phyloP scores from a whole-genome alignment of 2,888 invertebrate genomes.

The Geotrupes spiniger region DNA sequence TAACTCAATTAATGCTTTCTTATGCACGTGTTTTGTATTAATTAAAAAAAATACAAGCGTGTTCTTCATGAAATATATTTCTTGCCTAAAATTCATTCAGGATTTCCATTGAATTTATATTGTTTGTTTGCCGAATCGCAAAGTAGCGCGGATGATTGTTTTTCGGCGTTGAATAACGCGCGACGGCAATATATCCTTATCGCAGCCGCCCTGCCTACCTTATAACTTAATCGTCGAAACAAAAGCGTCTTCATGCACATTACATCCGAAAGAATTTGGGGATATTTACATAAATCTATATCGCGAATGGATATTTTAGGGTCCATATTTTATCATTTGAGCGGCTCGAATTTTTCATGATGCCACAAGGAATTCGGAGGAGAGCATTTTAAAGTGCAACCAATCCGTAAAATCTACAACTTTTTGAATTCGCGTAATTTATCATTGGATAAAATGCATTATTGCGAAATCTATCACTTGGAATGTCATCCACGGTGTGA shows the following conservation, averaged over 20 bases:
- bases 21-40: too few species aligned
- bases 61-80: too few species aligned
- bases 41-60: too few species aligned
- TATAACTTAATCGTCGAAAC: constrained; percentile 12
- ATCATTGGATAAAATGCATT: constrained; percentile 18
- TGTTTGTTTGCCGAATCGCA: too few species aligned
- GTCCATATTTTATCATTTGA: constrained; percentile 20
- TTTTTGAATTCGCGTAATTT: constrained; percentile 20
- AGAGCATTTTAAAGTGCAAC: constrained; percentile 14
- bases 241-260: constrained; percentile 1
- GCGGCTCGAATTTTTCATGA: constrained; percentile 15
- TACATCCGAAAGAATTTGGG: neutral
- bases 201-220: neutral
- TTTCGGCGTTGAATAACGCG: too few species aligned
- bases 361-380: constrained; percentile 7
- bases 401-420: constrained; percentile 18
- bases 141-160: too few species aligned
- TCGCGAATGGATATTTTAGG: constrained; percentile 16
- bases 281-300: constrained; percentile 20
- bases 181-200: neutral
- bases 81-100: too few species aligned
- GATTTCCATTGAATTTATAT: too few species aligned
- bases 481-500: constrained; percentile 9
- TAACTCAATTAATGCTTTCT: too few species aligned
- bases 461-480: constrained; percentile 13